Conservation (phyloP, 1,140 invertebrate species). For the Nephila pilipes region DNA sequence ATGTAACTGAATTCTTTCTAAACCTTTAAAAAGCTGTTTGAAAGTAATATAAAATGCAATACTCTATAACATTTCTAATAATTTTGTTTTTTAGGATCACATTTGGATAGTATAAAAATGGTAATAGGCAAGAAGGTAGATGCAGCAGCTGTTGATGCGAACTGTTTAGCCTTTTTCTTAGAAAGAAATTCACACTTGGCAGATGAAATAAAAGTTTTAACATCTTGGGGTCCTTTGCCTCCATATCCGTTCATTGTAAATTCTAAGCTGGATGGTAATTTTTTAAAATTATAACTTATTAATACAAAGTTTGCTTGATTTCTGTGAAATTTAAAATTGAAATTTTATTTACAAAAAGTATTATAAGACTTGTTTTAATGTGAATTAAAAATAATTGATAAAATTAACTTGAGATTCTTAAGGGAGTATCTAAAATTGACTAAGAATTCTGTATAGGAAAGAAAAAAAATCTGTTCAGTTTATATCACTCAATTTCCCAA, state of each 20-base stretch:
- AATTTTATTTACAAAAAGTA: too few species aligned
- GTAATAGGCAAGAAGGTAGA: constrained; percentile 85
- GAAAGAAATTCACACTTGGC: constrained; percentile 83
- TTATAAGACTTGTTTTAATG: too few species aligned
- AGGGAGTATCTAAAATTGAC: too few species aligned
- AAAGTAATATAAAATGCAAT: not conserved
- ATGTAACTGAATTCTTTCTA: not conserved
- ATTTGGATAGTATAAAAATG: constrained; percentile 85
- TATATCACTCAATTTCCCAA: too few species aligned
- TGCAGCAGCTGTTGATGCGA: constrained; percentile 85
- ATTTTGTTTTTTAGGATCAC: constrained; percentile 83
- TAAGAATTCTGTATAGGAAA: too few species aligned
- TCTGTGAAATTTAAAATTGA: too few species aligned
- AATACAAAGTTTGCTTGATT: too few species aligned
- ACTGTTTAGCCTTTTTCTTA: constrained; percentile 83
- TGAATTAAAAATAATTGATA: too few species aligned
- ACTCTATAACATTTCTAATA: not conserved
- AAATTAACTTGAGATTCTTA: too few species aligned
- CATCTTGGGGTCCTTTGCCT: constrained; percentile 85
- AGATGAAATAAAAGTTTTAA: constrained; percentile 83
- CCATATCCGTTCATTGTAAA: constrained; percentile 85
- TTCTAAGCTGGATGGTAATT: constrained; percentile 83
- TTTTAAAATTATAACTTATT: not conserved
- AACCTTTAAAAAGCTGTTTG: not conserved
- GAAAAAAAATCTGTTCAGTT: too few species aligned